phyloP scores from a whole-genome alignment of 2,113 vertebrate species.

The Proteles cristata region DNA sequence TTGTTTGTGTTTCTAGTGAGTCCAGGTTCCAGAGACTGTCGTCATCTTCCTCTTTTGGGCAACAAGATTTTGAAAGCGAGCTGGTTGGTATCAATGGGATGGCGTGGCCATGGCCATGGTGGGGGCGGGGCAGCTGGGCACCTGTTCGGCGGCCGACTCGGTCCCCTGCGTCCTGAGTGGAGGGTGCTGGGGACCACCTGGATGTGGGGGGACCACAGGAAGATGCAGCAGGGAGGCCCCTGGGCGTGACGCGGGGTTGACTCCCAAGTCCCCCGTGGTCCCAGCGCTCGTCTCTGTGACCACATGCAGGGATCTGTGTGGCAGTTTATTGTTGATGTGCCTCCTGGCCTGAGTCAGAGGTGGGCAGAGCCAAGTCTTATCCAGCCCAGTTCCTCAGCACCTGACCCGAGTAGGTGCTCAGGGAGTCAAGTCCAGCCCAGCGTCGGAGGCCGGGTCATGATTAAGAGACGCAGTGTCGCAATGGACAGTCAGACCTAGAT shows the following conservation, averaged over 20 bases:
- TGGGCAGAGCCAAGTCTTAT: not conserved
- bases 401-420: not conserved
- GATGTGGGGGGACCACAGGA: not conserved
- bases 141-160: not conserved
- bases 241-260: accelerated
- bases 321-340: not conserved
- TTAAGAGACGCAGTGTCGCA: not conserved
- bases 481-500: not conserved
- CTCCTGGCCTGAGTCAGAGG: not conserved
- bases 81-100: conserved; percentile 76
- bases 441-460: not conserved
- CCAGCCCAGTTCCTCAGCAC: not conserved
- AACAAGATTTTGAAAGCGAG: conserved; percentile 84
- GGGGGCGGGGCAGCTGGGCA: accelerated
- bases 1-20: conserved; percentile 77
- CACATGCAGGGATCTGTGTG: not conserved
- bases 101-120: not conserved
- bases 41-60: conserved; percentile 78
- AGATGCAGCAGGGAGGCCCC: too few relatives aligned
- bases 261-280: not conserved
- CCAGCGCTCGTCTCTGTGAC: not conserved
- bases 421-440: not conserved
- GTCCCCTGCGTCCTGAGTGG: not conserved
- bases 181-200: not conserved
- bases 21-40: conserved; percentile 81